Base-by-base conservation (phyloP, 2,888 invertebrate species). In the Drosophila anceps region DNA sequence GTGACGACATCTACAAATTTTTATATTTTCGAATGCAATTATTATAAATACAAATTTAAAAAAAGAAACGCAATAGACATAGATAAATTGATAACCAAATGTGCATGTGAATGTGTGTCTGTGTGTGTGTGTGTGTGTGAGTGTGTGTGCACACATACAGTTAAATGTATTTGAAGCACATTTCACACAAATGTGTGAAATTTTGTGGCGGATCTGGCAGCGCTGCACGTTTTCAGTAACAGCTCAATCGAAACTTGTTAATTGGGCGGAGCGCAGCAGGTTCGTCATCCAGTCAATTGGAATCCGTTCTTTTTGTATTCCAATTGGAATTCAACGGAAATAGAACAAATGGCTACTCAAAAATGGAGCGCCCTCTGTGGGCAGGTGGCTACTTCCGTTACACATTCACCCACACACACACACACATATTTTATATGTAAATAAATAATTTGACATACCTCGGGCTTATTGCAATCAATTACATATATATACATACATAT, bases 201-300 rank as follows among this genome's bases (percentile, higher is more conserved):
- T 74, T 79, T 81, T 37, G 31, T 76, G 39, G 39, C 50, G 37
- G 57, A 46, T 77, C 77, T 79, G 79, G 79, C 75, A 79, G 44
- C 79, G 41, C 71, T 67, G 41, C 18, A 8, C 64, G 37, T 48
- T 66, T 53, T 53, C 59, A 67, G 55, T 57, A 75, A 72, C 75
- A 73, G 76, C 73, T 84, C 87, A 88, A 84, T 84, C 79, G 88
- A 79, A 84, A 86, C 87, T 84, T 84, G 84, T 84, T 84, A 84
- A 84, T 88, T 88, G 76, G 82, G 64, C 70, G 88, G 88, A 81
- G 79, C 83, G 79, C 85, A 84, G 79, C 85, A 84, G 63, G 58
- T 72, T 73, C 77, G 73, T 81, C 81, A 69, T 59, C 77, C 84
- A 83, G 80, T 85, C 68, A 85, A 83, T 88, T 85, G 81, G 81